These are phyloP conservation scores for Ennomos fuscantarius DNA, from an alignment of 2,888 invertebrate species.

Conservation along the genomic window DNA sequence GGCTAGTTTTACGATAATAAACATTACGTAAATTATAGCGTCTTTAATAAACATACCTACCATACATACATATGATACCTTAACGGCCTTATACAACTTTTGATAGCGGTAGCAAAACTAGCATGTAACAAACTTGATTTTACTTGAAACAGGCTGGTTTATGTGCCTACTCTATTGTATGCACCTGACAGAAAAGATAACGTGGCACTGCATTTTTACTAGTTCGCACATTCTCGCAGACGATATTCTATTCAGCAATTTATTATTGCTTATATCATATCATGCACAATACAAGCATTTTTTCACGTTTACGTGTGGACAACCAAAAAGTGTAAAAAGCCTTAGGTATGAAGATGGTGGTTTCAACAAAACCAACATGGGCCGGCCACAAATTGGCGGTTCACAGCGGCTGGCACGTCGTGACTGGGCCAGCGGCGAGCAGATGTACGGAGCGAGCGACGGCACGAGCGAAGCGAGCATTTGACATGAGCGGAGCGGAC, in stretches of 20 bases:
- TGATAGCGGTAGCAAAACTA: not conserved
- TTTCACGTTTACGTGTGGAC: conserved; percentile 51
- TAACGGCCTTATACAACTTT: not conserved
- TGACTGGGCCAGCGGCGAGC: conserved; percentile 74
- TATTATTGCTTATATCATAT: conserved; percentile 13
- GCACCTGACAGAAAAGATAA: not conserved
- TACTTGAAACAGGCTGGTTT: no score
- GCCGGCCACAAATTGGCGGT: conserved; percentile 83
- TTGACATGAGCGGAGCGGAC: conserved; percentile 27
- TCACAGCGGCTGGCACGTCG: conserved; percentile 76
- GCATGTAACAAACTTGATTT: no score
- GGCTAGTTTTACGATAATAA: conserved; percentile 25
- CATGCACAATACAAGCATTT: conserved; percentile 42
- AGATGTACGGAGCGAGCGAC: conserved; percentile 33
- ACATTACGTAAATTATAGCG: not conserved
- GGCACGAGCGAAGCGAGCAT: conserved; percentile 52
- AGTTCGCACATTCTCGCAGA: conserved; percentile 4
- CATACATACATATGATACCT: conserved; percentile 7
- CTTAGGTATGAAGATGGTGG: conserved; percentile 79
- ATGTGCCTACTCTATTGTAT: not conserved
- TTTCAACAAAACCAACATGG: conserved; percentile 84
- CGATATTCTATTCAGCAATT: not conserved
- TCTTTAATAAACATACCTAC: conserved; percentile 2
- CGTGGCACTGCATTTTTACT: not conserved
- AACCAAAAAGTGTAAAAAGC: conserved; percentile 71